Conservation (phyloP, 2,797 vertebrate genomes). For the Falco berigora region DNA sequence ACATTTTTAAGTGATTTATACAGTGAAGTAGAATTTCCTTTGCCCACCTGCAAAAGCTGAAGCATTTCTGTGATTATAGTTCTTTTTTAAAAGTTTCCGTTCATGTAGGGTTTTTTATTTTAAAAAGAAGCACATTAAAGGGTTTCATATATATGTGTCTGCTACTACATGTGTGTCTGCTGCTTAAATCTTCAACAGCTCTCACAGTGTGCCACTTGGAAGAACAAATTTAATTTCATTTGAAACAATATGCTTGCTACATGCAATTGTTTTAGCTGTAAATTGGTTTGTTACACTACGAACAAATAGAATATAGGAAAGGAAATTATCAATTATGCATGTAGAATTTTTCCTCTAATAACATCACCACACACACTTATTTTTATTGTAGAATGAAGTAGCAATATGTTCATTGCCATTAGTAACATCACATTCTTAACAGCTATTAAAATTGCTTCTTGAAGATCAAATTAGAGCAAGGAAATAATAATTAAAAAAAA, state of each 20-base stretch:
- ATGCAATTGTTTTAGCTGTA: background rate
- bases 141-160: background rate
- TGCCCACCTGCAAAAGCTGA: constrained; percentile 29
- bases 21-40: constrained; percentile 37
- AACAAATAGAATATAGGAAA: constrained; percentile 17
- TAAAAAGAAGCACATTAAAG: background rate
- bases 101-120: background rate
- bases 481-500: background rate
- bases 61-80: background rate
- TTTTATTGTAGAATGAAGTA: background rate
- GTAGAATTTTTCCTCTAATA: background rate
- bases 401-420: background rate
- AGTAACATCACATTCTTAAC: background rate
- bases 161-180: background rate
- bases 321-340: background rate
- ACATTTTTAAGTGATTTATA: constrained; percentile 24
- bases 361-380: background rate
- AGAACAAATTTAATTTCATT: background rate
- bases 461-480: background rate
- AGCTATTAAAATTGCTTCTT: background rate
- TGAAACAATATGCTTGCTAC: background rate
- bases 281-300: background rate
- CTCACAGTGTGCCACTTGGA: background rate
- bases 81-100: constrained; percentile 9
- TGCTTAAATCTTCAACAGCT: background rate